Conservation (phyloP, 37 sponge, comb jelly and placozoan species). For the Theonella swinhoei region DNA sequence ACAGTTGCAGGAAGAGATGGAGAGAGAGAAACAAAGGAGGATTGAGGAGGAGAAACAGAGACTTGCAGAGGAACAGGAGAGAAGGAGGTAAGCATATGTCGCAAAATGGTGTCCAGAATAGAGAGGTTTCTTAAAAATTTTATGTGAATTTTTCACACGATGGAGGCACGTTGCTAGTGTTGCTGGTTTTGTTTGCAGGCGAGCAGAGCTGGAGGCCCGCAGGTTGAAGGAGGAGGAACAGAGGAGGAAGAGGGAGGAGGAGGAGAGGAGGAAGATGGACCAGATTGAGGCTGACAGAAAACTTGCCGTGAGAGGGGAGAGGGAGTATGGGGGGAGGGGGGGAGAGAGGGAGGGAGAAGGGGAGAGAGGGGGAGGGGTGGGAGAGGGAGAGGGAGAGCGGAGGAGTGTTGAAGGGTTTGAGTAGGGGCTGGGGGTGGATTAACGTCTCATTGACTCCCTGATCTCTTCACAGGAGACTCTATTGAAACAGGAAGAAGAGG, state of each 20-base stretch:
- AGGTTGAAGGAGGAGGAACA: conserved; percentile 71
- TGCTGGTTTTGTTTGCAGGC: too few species aligned
- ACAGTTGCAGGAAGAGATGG: conserved; percentile 90
- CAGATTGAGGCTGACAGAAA: conserved; percentile 36
- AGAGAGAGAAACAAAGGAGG: conserved; percentile 70
- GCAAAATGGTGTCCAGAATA: neutral
- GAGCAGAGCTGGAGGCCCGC: conserved; percentile 81
- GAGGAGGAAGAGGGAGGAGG: conserved; percentile 66
- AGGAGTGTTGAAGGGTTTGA: too few species aligned
- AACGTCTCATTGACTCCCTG: too few species aligned
- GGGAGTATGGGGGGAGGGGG: too few species aligned
- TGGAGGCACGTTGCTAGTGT: too few species aligned
- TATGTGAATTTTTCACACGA: too few species aligned
- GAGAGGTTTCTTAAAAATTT: too few species aligned
- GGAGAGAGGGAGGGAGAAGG: too few species aligned
- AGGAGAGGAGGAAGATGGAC: conserved; percentile 60
- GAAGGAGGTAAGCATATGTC: conserved; percentile 53
- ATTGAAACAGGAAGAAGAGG: conserved; percentile 33
- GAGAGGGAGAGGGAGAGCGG: too few species aligned
- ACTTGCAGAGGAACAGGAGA: conserved; percentile 81
- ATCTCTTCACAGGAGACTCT: too few species aligned
- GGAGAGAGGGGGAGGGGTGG: too few species aligned
- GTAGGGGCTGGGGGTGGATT: too few species aligned
- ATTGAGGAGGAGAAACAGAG: conserved; percentile 76
- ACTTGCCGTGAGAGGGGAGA: conserved; percentile 13